Conservation (phyloP, 1,140 invertebrate species). For the Drosophila ironensis region DNA sequence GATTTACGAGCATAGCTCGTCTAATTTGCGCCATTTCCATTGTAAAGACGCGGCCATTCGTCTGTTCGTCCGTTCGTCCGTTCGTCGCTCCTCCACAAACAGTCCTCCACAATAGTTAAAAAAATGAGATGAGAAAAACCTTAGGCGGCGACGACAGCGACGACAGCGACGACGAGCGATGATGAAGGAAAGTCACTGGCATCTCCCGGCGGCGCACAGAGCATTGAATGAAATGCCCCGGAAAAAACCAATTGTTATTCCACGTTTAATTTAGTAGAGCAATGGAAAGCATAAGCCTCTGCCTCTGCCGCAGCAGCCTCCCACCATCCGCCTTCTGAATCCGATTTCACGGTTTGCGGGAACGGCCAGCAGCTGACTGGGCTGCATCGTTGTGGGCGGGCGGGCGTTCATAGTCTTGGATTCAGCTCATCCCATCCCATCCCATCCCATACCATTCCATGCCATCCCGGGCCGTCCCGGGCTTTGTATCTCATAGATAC, state of each 20-base stretch:
- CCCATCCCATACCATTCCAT: constrained; percentile 6
- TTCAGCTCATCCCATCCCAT: constrained; percentile 20
- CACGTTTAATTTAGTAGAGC: constrained; percentile 71
- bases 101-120: constrained; percentile 39
- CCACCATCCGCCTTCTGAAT: constrained; percentile 24
- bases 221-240: constrained; percentile 77
- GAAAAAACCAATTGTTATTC: constrained; percentile 78
- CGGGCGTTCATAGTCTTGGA: constrained; percentile 35
- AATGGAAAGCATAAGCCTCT: constrained; percentile 52
- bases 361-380: constrained; percentile 35
- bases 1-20: constrained; percentile 71
- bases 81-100: not conserved
- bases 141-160: constrained; percentile 53
- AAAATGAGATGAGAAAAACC: constrained; percentile 58
- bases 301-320: not conserved
- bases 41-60: constrained; percentile 45
- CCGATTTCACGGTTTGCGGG: constrained; percentile 38
- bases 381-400: constrained; percentile 61
- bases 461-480: too few species aligned
- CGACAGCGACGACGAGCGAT: too few species aligned
- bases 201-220: constrained; percentile 25
- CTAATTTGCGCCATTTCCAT: constrained; percentile 72
- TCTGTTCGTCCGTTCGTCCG: constrained; percentile 16
- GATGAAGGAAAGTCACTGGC: constrained; percentile 63
- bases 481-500: constrained; percentile 35